Evolutionary conservation across 2,797 vertebrate genomes (phyloP).

Genomic region (Melanitta fusca): DNA sequence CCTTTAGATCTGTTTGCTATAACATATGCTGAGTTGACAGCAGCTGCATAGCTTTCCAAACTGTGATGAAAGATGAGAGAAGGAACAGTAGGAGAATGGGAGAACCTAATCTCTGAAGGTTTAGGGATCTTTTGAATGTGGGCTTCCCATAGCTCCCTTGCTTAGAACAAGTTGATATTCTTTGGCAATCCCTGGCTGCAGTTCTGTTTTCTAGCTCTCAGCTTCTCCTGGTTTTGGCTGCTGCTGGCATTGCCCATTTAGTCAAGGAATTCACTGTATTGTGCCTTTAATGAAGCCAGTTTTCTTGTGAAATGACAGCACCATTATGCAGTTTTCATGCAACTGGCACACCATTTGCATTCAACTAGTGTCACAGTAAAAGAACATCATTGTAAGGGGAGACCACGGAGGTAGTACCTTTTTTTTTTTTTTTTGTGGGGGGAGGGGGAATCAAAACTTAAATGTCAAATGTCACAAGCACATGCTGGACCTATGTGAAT

Average conservation of each 20-base stretch:
- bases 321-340: background rate
- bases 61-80: background rate
- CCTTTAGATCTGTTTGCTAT: background rate
- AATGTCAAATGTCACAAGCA: background rate
- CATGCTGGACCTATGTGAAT: background rate
- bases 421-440: too few species aligned
- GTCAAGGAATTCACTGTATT: background rate
- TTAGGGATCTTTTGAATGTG: background rate
- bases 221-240: background rate
- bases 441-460: rapidly evolving
- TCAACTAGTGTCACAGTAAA: rapidly evolving
- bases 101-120: rapidly evolving
- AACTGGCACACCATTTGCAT: background rate
- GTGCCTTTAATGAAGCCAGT: background rate
- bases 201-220: background rate
- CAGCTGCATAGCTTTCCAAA: background rate
- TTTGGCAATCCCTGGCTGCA: background rate
- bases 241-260: background rate
- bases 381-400: background rate
- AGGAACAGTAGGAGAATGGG: background rate
- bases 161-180: background rate
- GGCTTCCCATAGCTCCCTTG: background rate
- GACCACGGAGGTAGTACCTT: rapidly evolving
- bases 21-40: rapidly evolving
- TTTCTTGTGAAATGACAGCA: background rate